Percentiles rank a stretch among this genome's conserved stretches.
phyloP scores from a whole-genome alignment of 2,888 invertebrate species.

The Synergus japonicus region DNA sequence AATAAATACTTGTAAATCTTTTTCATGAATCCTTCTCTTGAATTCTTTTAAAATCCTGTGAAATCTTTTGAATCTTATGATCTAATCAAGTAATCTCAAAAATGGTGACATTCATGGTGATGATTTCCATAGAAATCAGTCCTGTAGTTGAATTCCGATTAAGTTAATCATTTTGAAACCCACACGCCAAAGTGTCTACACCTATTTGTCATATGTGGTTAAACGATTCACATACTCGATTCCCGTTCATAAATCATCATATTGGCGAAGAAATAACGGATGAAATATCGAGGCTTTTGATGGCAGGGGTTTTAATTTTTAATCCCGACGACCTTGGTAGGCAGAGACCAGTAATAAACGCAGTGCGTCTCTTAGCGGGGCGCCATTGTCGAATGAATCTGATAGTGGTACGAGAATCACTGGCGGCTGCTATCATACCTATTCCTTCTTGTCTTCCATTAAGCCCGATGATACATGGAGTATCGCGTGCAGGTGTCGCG shows the following conservation, averaged over 20 bases:
- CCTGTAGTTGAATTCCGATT: no score
- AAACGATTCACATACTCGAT: conserved; percentile 7
- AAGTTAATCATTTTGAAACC: no score
- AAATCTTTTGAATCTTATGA: no score
- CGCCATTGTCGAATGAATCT: conserved; percentile 57
- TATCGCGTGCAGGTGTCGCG: conserved; percentile 72
- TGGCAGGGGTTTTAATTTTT: not conserved
- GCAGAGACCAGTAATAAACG: conserved; percentile 26
- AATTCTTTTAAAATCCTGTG: no score
- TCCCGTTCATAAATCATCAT: conserved; percentile 19
- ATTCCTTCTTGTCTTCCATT: conserved; percentile 52
- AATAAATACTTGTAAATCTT: no score
- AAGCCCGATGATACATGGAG: conserved; percentile 63
- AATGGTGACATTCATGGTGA: no score
- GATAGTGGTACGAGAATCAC: conserved; percentile 35
- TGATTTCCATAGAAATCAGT: no score
- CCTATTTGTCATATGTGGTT: conserved; percentile 12
- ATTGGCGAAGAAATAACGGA: conserved; percentile 15
- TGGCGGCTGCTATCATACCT: conserved; percentile 61
- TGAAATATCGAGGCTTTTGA: conserved; percentile 1
- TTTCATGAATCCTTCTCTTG: no score
- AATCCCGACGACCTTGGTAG: conserved; percentile 30
- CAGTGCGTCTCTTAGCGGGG: conserved; percentile 61
- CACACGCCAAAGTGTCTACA: not conserved
- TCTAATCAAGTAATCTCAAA: no score